Evolutionary conservation across 2,888 invertebrate genomes (phyloP), one percentile per base, ranked within the genome.

Genomic region (Sphinx pinastri): DNA sequence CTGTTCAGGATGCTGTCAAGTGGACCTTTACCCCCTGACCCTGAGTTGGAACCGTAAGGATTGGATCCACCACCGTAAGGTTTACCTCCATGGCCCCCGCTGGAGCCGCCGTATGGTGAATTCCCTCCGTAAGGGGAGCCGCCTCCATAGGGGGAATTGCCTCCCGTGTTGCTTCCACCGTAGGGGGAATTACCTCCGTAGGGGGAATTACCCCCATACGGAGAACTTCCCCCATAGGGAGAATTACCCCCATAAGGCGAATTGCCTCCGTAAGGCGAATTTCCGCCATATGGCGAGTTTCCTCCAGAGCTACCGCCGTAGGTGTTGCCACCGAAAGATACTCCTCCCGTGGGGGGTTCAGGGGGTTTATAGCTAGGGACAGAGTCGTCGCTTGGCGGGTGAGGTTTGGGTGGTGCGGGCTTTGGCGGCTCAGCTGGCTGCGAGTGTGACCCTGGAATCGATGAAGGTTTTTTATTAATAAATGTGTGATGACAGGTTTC

Each of bases 341-440:
- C 77, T 54, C 84, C 86, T 71, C 78, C 81, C 25, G 78, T 54
- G 0, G 93, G 93, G 0, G 93, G 90, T 0, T 90, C 88, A 0
- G 94, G 94, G n/a, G 94, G 89, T 11, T 92, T 88, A 79, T 94
- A 94, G 75, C 84, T 88, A 5, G 94, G 94, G 1, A 86, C 78
- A 2, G 87, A 84, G 70, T 94, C 92, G 68, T 80, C 79, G 11
- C 87, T 76, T 6, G 91, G 89, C 14, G 86, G 74, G 71, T 84
- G 88, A 12, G 90, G 91, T 68, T 82, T 86, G 0, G 88, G 87
- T 25, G 85, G 80, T 19, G 81, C 72, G 1, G 86, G 84, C 57
- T 81, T 87, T 0, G 89, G 80, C 4, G 91, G 90, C 68, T 83
- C 81, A 1, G 84, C 79, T 47, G 94, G 93, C 70, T 88, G 89